Percentiles rank a stretch among this genome's conserved stretches.
Conservation (phyloP, 1,140 invertebrate species). For the Papilio polytes region DNA sequence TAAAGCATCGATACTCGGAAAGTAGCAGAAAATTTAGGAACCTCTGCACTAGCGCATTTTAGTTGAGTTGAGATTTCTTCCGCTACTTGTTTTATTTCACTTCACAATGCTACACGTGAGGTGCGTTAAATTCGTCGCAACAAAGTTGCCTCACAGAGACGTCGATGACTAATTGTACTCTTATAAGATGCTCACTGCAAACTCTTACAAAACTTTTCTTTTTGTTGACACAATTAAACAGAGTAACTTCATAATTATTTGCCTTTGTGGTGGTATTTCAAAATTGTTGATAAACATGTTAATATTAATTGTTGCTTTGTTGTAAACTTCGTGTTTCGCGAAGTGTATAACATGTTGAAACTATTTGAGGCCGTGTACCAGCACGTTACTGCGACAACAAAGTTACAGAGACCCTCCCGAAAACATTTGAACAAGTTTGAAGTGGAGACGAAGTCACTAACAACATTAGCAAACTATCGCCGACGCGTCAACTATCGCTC, state of each 20-base stretch:
- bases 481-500: background rate
- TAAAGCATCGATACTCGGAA: no score
- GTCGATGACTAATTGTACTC: background rate
- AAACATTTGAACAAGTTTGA: constrained; percentile 22
- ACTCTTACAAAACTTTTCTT: background rate
- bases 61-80: no score
- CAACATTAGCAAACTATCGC: constrained; percentile 18
- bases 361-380: background rate
- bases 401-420: constrained; percentile 13
- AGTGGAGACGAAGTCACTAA: constrained; percentile 12
- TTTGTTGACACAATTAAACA: background rate
- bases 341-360: background rate
- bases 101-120: background rate
- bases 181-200: background rate
- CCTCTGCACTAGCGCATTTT: no score
- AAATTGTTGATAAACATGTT: background rate
- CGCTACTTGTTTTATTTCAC: background rate
- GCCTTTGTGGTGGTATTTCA: no score
- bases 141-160: background rate
- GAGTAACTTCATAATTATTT: no score
- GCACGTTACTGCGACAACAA: background rate
- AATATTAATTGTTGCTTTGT: background rate
- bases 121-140: background rate
- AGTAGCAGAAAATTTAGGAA: no score
- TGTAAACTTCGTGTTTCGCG: background rate